Evolutionary conservation across 2,797 vertebrate genomes (phyloP), one percentile per base, ranked within the genome.

Genomic region (Sparidentex hasta): DNA sequence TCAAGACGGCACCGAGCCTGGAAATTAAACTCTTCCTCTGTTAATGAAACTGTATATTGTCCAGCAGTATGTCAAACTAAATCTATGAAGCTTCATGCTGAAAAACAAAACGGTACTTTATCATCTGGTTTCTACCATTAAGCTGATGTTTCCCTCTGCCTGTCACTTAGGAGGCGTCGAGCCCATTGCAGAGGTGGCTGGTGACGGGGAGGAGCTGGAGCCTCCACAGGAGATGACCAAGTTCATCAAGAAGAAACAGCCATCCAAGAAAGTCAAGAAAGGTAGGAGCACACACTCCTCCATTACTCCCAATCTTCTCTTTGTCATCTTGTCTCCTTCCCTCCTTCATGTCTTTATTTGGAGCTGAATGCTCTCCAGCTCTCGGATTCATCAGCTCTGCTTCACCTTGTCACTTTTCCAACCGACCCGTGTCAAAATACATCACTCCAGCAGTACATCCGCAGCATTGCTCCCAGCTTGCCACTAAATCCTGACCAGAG

Each of bases 171-270:
- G 90, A n/a, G 93, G 90, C 0, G 93, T 92, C 6, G 93, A 94
- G 73, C 73, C 91, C 29, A 92, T 94, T 29, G 75, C 91, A 0
- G 85, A 96, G 86, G 91, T 88, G 6, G 91, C 96, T 44, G 96
- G 91, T 43, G 96, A 97, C 17, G 87, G 94, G 1, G 97, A 97
- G 51, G 97, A 97, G 56, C 90, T 86, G 65, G 66, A 88, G 0
- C 7, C 84, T 4, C 90, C 90, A 2, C 95, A 90, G 0, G 95
- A 96, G 50, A 78, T 94, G 0, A 51, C 86, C 41, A 84, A 82
- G 50, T 94, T 96, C 90, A 88, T 96, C 74, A 94, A 84, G 86
- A 95, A 92, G 2, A 90, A 89, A 70, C 94, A 95, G 68, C 86
- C 91, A 0, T 74, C 87, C 1, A 94, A 93, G 87, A 96, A 96